These are phyloP conservation scores for Oxyruncus cristatus DNA, from an alignment of 2,113 vertebrate species.

Conservation along the genomic window DNA sequence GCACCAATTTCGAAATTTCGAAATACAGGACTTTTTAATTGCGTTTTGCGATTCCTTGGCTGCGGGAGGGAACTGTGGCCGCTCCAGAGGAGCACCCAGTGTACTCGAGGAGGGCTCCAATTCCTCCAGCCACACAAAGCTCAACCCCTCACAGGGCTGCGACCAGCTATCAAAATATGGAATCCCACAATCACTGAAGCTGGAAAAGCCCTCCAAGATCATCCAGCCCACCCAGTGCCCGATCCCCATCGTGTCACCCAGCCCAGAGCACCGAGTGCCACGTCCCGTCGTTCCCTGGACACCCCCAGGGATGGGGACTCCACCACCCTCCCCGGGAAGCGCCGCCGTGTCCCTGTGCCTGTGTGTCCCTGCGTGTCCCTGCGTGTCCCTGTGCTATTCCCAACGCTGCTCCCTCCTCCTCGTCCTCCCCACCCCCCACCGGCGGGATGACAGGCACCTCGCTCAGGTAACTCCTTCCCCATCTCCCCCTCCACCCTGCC, in stretches of 20 bases:
- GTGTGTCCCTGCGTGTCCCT: not conserved
- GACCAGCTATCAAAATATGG: not conserved
- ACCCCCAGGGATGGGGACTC: not conserved
- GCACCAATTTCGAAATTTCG: slow-evolving; percentile 12
- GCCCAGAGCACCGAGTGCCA: not conserved
- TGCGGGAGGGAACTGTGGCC: not conserved
- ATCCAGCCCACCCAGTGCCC: not conserved
- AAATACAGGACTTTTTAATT: slow-evolving; percentile 2
- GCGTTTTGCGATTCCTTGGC: not conserved
- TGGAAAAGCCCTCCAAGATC: not conserved
- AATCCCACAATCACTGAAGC: not conserved
- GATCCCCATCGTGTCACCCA: not conserved
- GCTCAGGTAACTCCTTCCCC: not conserved
- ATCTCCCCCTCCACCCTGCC: not conserved
- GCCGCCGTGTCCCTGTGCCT: not conserved
- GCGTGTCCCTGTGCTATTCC: not conserved
- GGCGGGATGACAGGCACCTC: slow-evolving; percentile 27
- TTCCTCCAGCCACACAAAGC: slow-evolving; percentile 16
- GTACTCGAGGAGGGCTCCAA: not conserved
- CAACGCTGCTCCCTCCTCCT: not conserved
- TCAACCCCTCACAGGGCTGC: not conserved
- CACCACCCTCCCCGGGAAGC: not conserved
- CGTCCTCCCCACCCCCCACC: not conserved
- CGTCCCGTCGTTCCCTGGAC: not conserved
- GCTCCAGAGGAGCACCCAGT: not conserved